Evolutionary conservation across 1,140 invertebrate species (phyloP), one percentile per base, ranked within the genome.

Genomic region (Cyrtorhinus lividipennis): DNA sequence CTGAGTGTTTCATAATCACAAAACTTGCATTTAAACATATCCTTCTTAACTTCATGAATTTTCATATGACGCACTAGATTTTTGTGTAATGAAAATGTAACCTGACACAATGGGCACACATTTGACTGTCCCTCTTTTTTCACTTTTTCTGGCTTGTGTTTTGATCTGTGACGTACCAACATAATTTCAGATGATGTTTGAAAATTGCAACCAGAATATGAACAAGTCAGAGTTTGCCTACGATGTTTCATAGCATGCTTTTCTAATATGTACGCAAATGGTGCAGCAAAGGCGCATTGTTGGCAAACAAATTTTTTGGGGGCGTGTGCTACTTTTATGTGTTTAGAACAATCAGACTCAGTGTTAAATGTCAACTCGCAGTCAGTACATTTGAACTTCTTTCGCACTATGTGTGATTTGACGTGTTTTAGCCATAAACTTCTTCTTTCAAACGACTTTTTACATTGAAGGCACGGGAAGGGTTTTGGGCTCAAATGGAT

Each of bases 61-160:
- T 64, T 26, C 24, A 61, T 60, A 38, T 64, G 63, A 13, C 63
- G 20, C 1, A 46, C 25, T 18, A 64, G 25, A 64, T 64, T 64
- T 30, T 61, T 64, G 20, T 61, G 23, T 18, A 46, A 45, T 2
- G 63, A 24, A 56, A 64, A 64, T 25, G 26, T 53, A 13, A 64
- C 22, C 13, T 20, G 13, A 53, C 63, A 64, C 15, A 60, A 18
- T 20, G 56, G 24, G 56, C 63, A 64, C 22, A 2, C 30, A 38
- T 48, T 57, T 5, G 53, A 44, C 38, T 63, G 20, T 8, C 22
- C 56, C n/a, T 8, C 18, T 13, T 63, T 56, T 24, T 63, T 38
- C 58, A 23, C n/a, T 18, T 26, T 27, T 30, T n/a, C 38, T 3
- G n/a, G n/a, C 8, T 59, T 30, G 10, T 58, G 56, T 24, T n/a